phyloP scores from a whole-genome alignment of 2,888 invertebrate species.

The Baronia brevicornis region DNA sequence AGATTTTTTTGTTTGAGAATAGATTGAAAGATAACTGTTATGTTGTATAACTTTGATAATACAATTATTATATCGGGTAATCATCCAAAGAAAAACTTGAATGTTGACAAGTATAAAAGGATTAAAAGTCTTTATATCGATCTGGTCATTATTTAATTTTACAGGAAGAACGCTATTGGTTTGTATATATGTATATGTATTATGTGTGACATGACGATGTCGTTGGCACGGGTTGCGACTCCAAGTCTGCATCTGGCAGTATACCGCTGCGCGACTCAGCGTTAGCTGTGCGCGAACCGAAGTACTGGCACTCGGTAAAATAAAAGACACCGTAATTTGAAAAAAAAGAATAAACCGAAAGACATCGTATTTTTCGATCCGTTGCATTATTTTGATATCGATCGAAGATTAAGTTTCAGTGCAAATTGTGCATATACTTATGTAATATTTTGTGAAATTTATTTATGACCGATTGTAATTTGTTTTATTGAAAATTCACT shows the following conservation, averaged over 20 bases:
- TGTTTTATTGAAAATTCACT: slow-evolving; percentile 14
- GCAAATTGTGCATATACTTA: slow-evolving; percentile 34
- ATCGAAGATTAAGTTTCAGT: slow-evolving; percentile 29
- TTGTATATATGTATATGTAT: slow-evolving; percentile 7
- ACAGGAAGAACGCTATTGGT: too few relatives aligned
- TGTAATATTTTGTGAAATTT: slow-evolving; percentile 23
- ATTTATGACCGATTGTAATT: slow-evolving; percentile 15
- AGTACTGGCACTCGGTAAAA: slow-evolving; percentile 37
- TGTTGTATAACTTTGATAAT: too few relatives aligned
- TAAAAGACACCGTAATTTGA: slow-evolving; percentile 30
- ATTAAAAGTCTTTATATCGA: too few relatives aligned
- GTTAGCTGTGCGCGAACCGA: slow-evolving; percentile 41
- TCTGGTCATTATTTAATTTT: too few relatives aligned
- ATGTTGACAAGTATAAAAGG: too few relatives aligned
- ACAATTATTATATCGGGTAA: too few relatives aligned
- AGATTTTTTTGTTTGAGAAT: too few relatives aligned
- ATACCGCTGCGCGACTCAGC: slow-evolving; percentile 48
- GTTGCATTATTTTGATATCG: slow-evolving; percentile 30
- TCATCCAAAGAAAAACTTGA: too few relatives aligned
- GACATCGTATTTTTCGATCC: slow-evolving; percentile 34
- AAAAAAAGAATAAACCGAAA: slow-evolving; percentile 29
- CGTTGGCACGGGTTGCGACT: slow-evolving; percentile 33
- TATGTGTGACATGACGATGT: slow-evolving; percentile 27
- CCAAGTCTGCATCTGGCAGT: slow-evolving; percentile 41
- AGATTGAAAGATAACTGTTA: too few relatives aligned